Conservation (phyloP, 2,797 vertebrate genomes). For the Xenopus petersii region DNA sequence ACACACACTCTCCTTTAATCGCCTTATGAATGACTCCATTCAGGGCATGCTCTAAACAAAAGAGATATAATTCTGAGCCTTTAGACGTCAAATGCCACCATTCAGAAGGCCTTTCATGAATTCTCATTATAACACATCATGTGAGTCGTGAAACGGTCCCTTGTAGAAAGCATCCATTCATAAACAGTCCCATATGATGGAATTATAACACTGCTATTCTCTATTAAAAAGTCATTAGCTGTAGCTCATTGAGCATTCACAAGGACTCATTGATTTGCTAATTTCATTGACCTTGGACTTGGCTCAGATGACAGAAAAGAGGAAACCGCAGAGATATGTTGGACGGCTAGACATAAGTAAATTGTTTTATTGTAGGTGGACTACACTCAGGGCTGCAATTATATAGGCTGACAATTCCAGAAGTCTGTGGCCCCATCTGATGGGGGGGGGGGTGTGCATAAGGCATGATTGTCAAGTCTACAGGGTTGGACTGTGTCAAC, state of each 20-base stretch:
- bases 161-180: slow-evolving; percentile 59
- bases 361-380: neutral
- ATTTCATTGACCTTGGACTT: slow-evolving; percentile 52
- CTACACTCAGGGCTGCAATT: neutral
- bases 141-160: slow-evolving; percentile 51
- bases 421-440: no score
- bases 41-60: slow-evolving; percentile 17
- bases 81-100: neutral
- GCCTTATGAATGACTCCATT: slow-evolving; percentile 8
- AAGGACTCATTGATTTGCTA: slow-evolving; percentile 58
- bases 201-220: slow-evolving; percentile 59
- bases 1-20: slow-evolving; percentile 13
- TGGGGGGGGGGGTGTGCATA: no score
- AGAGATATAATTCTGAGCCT: slow-evolving; percentile 17
- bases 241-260: slow-evolving; percentile 59
- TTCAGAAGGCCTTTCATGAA: slow-evolving; percentile 10
- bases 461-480: no score
- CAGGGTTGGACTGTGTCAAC: no score
- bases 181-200: slow-evolving; percentile 51
- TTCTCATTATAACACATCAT: slow-evolving; percentile 48
- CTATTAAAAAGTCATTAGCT: slow-evolving; percentile 62
- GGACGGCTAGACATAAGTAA: neutral
- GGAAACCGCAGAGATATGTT: neutral
- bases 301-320: neutral
- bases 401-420: no score